Evolutionary conservation across 2,888 invertebrate species (phyloP).

Genomic region (Chrysolina americana): DNA sequence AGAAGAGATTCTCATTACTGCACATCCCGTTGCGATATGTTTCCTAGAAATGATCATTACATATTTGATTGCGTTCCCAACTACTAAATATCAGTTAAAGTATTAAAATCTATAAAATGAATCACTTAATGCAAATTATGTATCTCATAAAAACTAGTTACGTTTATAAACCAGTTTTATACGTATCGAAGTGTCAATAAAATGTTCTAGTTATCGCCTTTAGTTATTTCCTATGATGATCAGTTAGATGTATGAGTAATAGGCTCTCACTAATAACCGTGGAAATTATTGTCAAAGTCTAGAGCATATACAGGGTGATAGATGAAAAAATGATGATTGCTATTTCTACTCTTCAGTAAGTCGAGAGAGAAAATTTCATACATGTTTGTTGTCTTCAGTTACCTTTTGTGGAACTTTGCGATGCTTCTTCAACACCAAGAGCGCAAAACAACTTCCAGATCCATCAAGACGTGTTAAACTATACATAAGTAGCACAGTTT

Average conservation of each 20-base stretch:
- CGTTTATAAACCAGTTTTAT: slow-evolving; percentile 22
- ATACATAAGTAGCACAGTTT: too few relatives aligned
- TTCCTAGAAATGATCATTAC: background rate
- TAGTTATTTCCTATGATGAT: background rate
- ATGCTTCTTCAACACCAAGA: too few relatives aligned
- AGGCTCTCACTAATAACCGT: background rate
- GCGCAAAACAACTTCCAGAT: too few relatives aligned
- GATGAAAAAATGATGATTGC: too few relatives aligned
- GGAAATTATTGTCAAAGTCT: background rate
- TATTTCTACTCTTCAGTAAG: too few relatives aligned
- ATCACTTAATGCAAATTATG: slow-evolving; percentile 21
- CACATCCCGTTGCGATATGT: slow-evolving; percentile 9
- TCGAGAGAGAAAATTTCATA: too few relatives aligned
- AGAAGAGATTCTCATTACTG: background rate
- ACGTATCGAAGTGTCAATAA: slow-evolving; percentile 6
- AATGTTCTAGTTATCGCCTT: slow-evolving; percentile 14
- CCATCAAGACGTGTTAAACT: too few relatives aligned
- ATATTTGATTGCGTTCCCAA: background rate
- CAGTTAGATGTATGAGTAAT: background rate
- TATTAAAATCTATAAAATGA: slow-evolving; percentile 14
- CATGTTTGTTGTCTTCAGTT: too few relatives aligned
- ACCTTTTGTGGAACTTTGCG: too few relatives aligned
- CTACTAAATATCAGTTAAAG: background rate
- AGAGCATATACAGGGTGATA: background rate
- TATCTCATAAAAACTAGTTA: slow-evolving; percentile 1